These are phyloP conservation scores for Dastarcus helophoroides DNA, from an alignment of 2,888 invertebrate genomes.

Conservation along the genomic window DNA sequence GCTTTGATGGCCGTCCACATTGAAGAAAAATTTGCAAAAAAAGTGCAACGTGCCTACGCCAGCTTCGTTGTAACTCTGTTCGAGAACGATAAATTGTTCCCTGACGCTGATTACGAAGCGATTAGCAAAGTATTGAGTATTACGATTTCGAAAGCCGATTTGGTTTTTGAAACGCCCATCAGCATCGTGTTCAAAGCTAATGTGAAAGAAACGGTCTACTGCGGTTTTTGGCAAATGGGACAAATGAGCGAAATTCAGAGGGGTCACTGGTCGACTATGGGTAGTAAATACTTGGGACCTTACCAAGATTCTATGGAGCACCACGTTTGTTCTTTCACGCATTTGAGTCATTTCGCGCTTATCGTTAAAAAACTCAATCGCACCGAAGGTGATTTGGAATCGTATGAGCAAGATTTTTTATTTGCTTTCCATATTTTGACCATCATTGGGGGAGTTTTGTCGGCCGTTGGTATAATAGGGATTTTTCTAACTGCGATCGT, in stretches of 20 bases:
- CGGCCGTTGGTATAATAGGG: constrained; percentile 41
- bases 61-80: constrained; percentile 16
- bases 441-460: constrained; percentile 40
- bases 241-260: constrained; percentile 24
- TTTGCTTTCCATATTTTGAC: constrained; percentile 25
- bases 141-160: constrained; percentile 45
- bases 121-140: constrained; percentile 48
- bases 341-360: constrained; percentile 49
- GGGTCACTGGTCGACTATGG: constrained; percentile 46
- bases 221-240: constrained; percentile 47
- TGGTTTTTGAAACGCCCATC: constrained; percentile 43
- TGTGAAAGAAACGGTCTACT: constrained; percentile 29
- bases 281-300: constrained; percentile 37
- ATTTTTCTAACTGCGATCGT: constrained; percentile 43
- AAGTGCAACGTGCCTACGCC: background rate
- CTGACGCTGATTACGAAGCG: constrained; percentile 23
- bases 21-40: background rate
- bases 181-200: constrained; percentile 43
- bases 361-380: constrained; percentile 25
- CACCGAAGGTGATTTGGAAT: constrained; percentile 12
- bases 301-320: constrained; percentile 30
- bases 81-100: constrained; percentile 28
- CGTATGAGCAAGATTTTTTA: too few relatives aligned
- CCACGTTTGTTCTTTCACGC: constrained; percentile 43
- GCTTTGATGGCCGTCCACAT: too few relatives aligned